Evolutionary conservation across 2,888 invertebrate species (phyloP).

Genomic region (Diplazon laetatorius): DNA sequence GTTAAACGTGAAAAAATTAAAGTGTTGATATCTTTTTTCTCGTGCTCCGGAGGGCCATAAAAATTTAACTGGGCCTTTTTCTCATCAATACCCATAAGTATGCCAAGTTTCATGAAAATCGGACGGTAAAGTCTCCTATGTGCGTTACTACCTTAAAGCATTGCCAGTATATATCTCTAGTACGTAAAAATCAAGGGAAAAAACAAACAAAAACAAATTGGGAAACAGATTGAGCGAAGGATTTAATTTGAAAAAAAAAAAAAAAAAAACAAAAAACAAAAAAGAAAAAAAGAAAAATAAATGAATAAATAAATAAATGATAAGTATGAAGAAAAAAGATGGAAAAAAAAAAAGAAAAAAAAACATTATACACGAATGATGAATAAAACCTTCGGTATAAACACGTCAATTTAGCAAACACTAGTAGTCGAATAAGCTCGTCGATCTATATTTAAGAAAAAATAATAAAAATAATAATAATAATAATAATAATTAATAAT

Average conservation of each 20-base stretch:
- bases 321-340: conserved; percentile 52
- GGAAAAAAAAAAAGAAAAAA: conserved; percentile 47
- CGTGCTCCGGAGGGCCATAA: too few relatives aligned
- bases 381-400: conserved; percentile 77
- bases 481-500: too few relatives aligned
- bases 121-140: too few relatives aligned
- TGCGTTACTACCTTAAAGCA: conserved; percentile 75
- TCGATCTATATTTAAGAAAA: conserved; percentile 64
- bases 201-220: conserved; percentile 38
- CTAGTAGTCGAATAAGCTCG: conserved; percentile 77
- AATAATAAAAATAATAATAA: too few relatives aligned
- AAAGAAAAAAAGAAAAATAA: conserved; percentile 28
- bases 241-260: too few relatives aligned
- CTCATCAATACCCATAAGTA: too few relatives aligned
- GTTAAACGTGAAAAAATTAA: too few relatives aligned
- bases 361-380: conserved; percentile 54
- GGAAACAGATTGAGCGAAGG: background rate
- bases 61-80: too few relatives aligned
- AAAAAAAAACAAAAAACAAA: too few relatives aligned
- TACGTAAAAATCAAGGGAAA: conserved; percentile 62
- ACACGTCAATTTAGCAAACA: conserved; percentile 82
- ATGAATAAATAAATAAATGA: conserved; percentile 43
- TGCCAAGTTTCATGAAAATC: too few relatives aligned
- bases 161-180: conserved; percentile 79
- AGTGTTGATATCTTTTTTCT: too few relatives aligned